Evolutionary conservation across 2,113 vertebrate species (phyloP).

Genomic region (Hypocryptadius cinnamomeus): DNA sequence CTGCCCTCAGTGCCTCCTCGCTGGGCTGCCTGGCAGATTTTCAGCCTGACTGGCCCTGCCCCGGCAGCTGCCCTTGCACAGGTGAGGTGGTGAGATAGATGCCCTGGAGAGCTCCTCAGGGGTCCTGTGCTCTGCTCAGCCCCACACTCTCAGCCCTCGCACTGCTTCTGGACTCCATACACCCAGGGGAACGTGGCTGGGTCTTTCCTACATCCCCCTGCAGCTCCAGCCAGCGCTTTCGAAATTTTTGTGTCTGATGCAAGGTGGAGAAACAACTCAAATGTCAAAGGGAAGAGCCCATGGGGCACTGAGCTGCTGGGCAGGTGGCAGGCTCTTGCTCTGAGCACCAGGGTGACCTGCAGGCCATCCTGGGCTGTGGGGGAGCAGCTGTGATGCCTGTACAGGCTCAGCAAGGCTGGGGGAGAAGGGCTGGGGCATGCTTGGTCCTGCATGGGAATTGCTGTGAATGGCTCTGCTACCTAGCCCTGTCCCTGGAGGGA

Average conservation of each 20-base stretch:
- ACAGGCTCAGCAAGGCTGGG: neutral
- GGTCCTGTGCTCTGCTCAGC: neutral
- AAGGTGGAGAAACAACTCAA: neutral
- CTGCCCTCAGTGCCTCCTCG: slow-evolving; percentile 36
- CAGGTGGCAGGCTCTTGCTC: neutral
- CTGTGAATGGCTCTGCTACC: slow-evolving; percentile 63
- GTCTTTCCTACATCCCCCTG: neutral
- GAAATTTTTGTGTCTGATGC: neutral
- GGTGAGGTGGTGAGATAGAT: neutral
- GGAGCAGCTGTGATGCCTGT: slow-evolving; percentile 6
- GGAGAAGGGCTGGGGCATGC: slow-evolving; percentile 27
- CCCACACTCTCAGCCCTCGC: neutral
- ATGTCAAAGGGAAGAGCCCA: slow-evolving; percentile 16
- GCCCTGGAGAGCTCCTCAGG: neutral
- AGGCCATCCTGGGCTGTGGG: neutral
- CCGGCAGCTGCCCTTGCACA: neutral
- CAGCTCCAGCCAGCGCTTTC: neutral
- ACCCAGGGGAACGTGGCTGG: neutral
- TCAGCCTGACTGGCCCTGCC: neutral
- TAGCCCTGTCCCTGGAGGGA: slow-evolving; percentile 35
- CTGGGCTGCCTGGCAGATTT: neutral
- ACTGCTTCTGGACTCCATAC: neutral
- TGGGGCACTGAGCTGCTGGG: neutral
- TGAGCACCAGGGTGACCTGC: neutral
- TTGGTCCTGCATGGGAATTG: slow-evolving; percentile 52